phyloP scores from a whole-genome alignment of 2,888 invertebrate species.

The Apocheima hispidaria region DNA sequence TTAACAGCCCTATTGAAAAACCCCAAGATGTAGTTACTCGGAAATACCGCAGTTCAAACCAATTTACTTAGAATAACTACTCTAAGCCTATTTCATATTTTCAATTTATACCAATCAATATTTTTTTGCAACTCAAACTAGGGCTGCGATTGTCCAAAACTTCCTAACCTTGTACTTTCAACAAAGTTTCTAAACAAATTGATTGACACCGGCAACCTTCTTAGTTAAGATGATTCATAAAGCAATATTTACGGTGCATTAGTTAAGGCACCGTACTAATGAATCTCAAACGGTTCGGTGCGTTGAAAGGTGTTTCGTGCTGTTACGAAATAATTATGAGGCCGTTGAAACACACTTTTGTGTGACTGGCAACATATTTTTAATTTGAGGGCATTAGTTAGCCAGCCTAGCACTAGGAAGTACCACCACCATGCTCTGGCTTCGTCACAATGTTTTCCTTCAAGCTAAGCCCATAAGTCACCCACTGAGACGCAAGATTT shows the following conservation, averaged over 20 bases:
- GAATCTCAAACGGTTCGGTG: constrained; percentile 22
- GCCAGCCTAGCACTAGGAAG: too few species aligned
- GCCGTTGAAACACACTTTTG: too few species aligned
- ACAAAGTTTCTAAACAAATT: constrained; percentile 37
- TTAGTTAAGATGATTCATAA: constrained; percentile 26
- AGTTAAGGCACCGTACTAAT: constrained; percentile 26
- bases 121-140: background rate
- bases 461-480: too few species aligned
- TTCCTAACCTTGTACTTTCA: constrained; percentile 28
- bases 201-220: constrained; percentile 33
- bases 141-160: constrained; percentile 13
- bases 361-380: too few species aligned
- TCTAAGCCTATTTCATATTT: background rate
- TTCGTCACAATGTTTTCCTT: too few species aligned
- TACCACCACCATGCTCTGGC: too few species aligned
- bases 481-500: too few species aligned
- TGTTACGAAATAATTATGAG: constrained; percentile 20
- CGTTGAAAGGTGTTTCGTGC: constrained; percentile 8
- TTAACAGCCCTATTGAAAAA: too few species aligned
- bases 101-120: background rate
- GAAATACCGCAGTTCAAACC: too few species aligned
- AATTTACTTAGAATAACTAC: background rate
- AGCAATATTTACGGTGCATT: constrained; percentile 26
- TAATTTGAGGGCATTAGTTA: too few species aligned
- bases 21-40: too few species aligned